Conservation (phyloP, 2,113 vertebrate genomes). For the Maccullochella peelii region DNA sequence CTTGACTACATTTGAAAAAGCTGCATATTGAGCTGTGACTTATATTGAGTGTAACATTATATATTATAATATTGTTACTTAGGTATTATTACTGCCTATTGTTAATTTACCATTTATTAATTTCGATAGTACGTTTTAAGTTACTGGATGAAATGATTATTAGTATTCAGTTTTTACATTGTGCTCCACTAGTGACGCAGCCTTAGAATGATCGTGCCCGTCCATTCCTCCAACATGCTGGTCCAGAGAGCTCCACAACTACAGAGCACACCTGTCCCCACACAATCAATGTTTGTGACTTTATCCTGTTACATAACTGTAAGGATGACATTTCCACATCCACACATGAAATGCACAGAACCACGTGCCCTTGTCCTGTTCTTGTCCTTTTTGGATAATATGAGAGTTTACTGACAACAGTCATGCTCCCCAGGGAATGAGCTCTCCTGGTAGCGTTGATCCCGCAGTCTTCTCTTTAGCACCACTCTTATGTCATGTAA, state of each 20-base stretch:
- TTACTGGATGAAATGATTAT: no score
- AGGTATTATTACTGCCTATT: no score
- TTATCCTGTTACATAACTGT: not conserved
- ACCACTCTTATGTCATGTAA: not conserved
- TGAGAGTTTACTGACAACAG: not conserved
- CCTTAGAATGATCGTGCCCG: not conserved
- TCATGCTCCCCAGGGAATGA: not conserved
- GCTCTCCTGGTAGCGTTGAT: not conserved
- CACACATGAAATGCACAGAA: not conserved
- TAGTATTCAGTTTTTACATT: not conserved
- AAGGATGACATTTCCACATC: no score
- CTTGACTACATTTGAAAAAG: not conserved
- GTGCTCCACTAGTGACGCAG: not conserved
- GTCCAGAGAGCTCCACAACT: not conserved
- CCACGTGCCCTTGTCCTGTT: not conserved
- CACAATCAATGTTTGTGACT: not conserved
- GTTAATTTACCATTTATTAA: no score
- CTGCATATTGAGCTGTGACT: not conserved
- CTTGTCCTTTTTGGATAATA: not conserved
- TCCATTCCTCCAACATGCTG: not conserved
- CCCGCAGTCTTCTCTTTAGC: not conserved
- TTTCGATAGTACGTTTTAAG: no score
- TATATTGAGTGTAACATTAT: not conserved
- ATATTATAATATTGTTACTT: no score
- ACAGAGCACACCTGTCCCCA: no score